Percentiles rank a stretch among this genome's conserved stretches.
Evolutionary conservation across 2,888 invertebrate species (phyloP).

Genomic region (Liopterus haemorrhoidalis): DNA sequence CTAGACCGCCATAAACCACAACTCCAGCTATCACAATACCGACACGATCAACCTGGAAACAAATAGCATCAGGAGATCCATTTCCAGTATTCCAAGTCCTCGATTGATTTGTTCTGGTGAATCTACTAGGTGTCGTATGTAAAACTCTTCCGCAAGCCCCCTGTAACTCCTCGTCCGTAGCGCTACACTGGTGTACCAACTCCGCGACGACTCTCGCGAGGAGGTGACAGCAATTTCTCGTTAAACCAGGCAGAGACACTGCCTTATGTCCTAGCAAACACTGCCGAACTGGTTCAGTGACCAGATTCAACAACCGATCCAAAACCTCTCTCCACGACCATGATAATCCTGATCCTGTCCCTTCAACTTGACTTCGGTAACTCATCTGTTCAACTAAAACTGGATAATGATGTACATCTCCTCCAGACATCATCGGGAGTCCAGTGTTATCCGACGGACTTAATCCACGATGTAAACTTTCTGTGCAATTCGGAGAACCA

Average conservation of each 20-base stretch:
- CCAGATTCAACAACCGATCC: slow-evolving; percentile 73
- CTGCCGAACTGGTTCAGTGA: slow-evolving; percentile 67
- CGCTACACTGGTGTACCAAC: slow-evolving; percentile 71
- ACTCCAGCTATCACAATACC: slow-evolving; percentile 87
- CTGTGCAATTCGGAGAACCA: slow-evolving; percentile 39
- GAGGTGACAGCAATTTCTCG: slow-evolving; percentile 64
- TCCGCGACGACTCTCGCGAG: slow-evolving; percentile 81
- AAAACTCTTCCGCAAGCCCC: slow-evolving; percentile 70
- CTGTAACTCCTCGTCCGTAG: slow-evolving; percentile 69
- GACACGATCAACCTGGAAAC: slow-evolving; percentile 84
- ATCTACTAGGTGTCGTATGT: slow-evolving; percentile 81
- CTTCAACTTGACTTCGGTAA: slow-evolving; percentile 56
- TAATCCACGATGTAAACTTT: slow-evolving; percentile 51
- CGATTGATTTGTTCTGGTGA: slow-evolving; percentile 81
- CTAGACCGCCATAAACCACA: slow-evolving; percentile 83
- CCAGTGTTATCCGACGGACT: slow-evolving; percentile 67
- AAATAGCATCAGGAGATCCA: slow-evolving; percentile 94
- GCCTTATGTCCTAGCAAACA: slow-evolving; percentile 48
- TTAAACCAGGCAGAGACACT: slow-evolving; percentile 37
- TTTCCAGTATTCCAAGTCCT: slow-evolving; percentile 96
- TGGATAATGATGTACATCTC: slow-evolving; percentile 67
- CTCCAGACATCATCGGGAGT: slow-evolving; percentile 59
- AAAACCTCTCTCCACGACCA: slow-evolving; percentile 62
- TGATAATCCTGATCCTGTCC: slow-evolving; percentile 38
- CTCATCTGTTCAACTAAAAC: slow-evolving; percentile 74